phyloP scores from a whole-genome alignment of 1,140 invertebrate species.

The Diachasmimorpha longicaudata region DNA sequence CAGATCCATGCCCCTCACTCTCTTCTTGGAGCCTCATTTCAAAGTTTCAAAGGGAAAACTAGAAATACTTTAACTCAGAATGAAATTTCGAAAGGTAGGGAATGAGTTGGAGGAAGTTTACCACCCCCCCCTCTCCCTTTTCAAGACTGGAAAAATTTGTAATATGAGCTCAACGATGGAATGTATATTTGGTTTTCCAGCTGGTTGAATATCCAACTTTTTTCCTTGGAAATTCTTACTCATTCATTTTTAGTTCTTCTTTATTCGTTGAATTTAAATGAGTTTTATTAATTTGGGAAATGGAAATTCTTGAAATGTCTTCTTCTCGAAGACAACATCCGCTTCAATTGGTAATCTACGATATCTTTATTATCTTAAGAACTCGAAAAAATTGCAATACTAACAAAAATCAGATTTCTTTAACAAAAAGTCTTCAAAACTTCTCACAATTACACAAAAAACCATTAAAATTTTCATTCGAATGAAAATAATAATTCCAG shows the following conservation, averaged over 20 bases:
- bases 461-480: too few relatives aligned
- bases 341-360: too few relatives aligned
- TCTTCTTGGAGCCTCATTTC: constrained; percentile 40
- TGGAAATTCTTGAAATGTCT: too few relatives aligned
- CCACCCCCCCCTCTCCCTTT: too few relatives aligned
- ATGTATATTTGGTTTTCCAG: constrained; percentile 11
- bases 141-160: constrained; percentile 36
- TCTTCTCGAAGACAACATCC: too few relatives aligned
- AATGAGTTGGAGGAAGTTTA: constrained; percentile 29
- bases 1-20: neutral
- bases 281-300: too few relatives aligned
- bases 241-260: neutral
- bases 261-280: neutral
- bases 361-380: too few relatives aligned
- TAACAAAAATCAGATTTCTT: too few relatives aligned
- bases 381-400: too few relatives aligned
- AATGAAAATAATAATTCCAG: too few relatives aligned
- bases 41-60: constrained; percentile 47
- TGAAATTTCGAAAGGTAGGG: constrained; percentile 49
- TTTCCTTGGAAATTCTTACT: neutral
- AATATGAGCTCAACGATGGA: constrained; percentile 29
- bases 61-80: constrained; percentile 51
- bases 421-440: too few relatives aligned
- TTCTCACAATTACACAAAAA: too few relatives aligned
- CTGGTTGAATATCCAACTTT: constrained; percentile 10